Evolutionary conservation across 2,797 vertebrate species (phyloP), one percentile per base, ranked within the genome.

Genomic region (Alauda arvensis): DNA sequence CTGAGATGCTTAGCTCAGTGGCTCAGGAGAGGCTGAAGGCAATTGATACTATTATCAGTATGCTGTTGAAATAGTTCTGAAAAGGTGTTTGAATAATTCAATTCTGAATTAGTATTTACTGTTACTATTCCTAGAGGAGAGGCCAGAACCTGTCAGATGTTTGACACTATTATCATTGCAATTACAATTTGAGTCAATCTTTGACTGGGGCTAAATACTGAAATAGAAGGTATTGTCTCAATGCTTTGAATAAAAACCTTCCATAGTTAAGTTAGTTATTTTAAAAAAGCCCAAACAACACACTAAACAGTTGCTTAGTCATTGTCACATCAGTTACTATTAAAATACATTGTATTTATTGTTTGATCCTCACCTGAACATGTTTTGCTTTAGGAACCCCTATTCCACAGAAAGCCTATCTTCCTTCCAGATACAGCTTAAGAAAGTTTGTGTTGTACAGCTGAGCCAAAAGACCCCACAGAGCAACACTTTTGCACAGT

Each of bases 401-500:
- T 52, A 29, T 14, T 55, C n/a, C 71, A 29, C 37, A 56, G 52
- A 19, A 66, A 60, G 39, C 14, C 34, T 46, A 5, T 65, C 23
- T 68, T 68, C 40, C 45, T 67, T 55, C 43, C 39, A 66, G 37
- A 12, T 3, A 7, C 18, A 40, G 15, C 42, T 74, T 52, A 45
- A 88, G 33, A 49, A 88, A 45, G 15, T 2, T 19, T 8, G 12
- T 56, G 62, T 39, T 34, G 34, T 39, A 18, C 24, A 53, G 33
- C 56, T 10, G 55, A 80, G 59, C 24, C 77, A 31, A 37, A 74
- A 85, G 37, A 18, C n/a, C 20, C 29, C 18, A 17, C 0, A 4
- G 40, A 72, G 12, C 0, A 2, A 26, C 14, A 4, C 9, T 15
- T 49, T 21, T 46, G 17, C 5, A 1, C 2, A 4, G 31, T 25